Evolutionary conservation across 2,888 invertebrate species (phyloP).

Genomic region (Lymantria monacha): DNA sequence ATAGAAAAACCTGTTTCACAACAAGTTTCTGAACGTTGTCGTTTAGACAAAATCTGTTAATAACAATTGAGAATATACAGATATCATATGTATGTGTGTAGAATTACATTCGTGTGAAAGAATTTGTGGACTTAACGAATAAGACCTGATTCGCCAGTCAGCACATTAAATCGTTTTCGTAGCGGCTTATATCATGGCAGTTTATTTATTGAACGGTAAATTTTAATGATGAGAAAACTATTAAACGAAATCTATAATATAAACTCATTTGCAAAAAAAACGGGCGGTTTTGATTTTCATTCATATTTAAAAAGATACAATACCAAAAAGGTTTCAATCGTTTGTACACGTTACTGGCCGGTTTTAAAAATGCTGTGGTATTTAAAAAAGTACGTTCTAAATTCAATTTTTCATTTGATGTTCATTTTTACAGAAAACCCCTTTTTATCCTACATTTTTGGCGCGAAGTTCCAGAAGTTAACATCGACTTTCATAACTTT

Average conservation of each 20-base stretch:
- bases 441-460: too few relatives aligned
- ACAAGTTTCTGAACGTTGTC: constrained; percentile 25
- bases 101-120: constrained; percentile 17
- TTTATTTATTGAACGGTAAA: constrained; percentile 27
- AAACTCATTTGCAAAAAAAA: too few relatives aligned
- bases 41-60: constrained; percentile 25
- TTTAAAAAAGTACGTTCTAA: too few relatives aligned
- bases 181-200: constrained; percentile 12
- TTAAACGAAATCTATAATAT: constrained; percentile 8
- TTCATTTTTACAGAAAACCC: too few relatives aligned
- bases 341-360: too few relatives aligned
- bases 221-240: constrained; percentile 30
- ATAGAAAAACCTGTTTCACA: constrained; percentile 20
- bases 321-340: too few relatives aligned
- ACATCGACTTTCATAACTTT: too few relatives aligned
- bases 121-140: constrained; percentile 19
- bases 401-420: too few relatives aligned
- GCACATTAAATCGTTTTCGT: constrained; percentile 19
- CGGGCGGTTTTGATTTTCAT: too few relatives aligned
- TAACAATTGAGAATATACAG: constrained; percentile 11
- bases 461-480: too few relatives aligned
- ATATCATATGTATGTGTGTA: constrained; percentile 6
- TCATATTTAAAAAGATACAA: too few relatives aligned
- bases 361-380: too few relatives aligned
- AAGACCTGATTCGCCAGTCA: constrained; percentile 27